These are phyloP conservation scores for Drosophila trapezifrons DNA, from an alignment of 1,140 invertebrate species.

Conservation along the genomic window DNA sequence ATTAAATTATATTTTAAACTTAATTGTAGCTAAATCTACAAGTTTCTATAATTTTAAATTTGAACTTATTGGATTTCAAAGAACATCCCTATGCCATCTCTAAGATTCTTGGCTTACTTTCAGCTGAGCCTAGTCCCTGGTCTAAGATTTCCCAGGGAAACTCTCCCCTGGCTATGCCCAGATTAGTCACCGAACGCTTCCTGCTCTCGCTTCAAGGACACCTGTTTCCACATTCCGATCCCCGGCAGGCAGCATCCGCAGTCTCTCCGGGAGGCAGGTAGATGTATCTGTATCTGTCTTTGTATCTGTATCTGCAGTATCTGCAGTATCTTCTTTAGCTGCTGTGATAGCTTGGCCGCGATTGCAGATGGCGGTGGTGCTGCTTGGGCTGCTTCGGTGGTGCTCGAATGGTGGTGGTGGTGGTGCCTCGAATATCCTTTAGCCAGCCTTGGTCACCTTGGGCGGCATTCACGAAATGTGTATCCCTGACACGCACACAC, in stretches of 20 bases:
- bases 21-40: too few species aligned
- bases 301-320: neutral
- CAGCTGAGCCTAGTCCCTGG: neutral
- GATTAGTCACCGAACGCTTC: constrained; percentile 29
- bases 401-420: constrained; percentile 52
- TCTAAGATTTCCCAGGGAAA: constrained; percentile 12
- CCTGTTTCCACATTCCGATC: constrained; percentile 78
- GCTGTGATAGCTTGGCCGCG: constrained; percentile 38
- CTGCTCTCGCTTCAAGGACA: constrained; percentile 60
- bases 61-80: neutral
- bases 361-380: constrained; percentile 53
- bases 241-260: constrained; percentile 67
- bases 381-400: constrained; percentile 38
- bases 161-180: neutral
- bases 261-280: constrained; percentile 40
- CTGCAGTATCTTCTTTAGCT: neutral
- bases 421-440: constrained; percentile 69
- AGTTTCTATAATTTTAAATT: too few species aligned
- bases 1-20: too few species aligned
- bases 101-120: constrained; percentile 2
- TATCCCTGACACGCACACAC: constrained; percentile 64
- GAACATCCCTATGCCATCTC: too few species aligned
- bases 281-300: constrained; percentile 17
- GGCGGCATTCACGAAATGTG: constrained; percentile 76
- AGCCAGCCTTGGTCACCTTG: constrained; percentile 75